Evolutionary conservation across 2,113 vertebrate genomes (phyloP).

Genomic region (Aegotheles bennettii): DNA sequence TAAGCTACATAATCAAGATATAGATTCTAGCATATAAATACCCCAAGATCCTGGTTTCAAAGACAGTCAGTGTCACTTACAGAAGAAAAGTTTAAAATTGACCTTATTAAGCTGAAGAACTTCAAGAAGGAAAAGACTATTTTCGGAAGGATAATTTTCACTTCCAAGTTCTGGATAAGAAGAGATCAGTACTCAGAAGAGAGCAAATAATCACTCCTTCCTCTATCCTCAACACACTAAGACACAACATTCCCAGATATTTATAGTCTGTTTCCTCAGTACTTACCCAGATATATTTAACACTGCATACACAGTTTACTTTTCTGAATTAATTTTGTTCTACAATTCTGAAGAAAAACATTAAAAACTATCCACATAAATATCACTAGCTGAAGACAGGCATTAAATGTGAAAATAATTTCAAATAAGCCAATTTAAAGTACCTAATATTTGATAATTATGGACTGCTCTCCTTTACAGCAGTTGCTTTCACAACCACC

Average conservation of each 20-base stretch:
- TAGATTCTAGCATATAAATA: not conserved
- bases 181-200: not conserved
- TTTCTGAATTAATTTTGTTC: not conserved
- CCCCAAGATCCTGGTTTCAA: not conserved
- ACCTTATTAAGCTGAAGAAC: not conserved
- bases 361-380: not conserved
- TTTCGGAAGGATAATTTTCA: not conserved
- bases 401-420: not conserved
- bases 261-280: not conserved
- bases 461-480: not conserved
- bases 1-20: not conserved
- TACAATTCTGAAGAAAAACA: not conserved
- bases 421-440: not conserved
- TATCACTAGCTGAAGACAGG: not conserved
- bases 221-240: not conserved
- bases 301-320: not conserved
- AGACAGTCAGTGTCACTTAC: not conserved
- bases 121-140: not conserved
- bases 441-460: not conserved
- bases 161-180: not conserved
- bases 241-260: not conserved
- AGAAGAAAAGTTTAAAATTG: not conserved
- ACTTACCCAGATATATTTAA: not conserved
- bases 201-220: not conserved
- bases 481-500: not conserved